Evolutionary conservation across 2,888 invertebrate species (phyloP), one percentile per base, ranked within the genome.

Genomic region (Trissolcus japonicus): DNA sequence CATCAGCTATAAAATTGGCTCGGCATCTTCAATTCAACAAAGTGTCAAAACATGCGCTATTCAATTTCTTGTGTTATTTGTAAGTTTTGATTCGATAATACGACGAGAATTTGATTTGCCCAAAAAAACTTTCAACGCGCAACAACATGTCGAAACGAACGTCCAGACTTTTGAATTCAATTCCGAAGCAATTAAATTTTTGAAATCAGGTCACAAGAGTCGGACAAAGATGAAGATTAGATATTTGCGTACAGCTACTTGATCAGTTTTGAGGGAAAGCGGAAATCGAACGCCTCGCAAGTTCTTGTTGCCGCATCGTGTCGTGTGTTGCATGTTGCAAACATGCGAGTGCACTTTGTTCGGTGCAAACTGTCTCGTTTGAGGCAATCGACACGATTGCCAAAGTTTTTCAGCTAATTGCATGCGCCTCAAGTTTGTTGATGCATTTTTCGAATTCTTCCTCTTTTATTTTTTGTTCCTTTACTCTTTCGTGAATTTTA

Each of bases 381-480:
- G 16, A 51, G 43, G 51, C 69, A 76, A 78, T 79, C 61, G 63
- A 76, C 73, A 67, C 61, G 73, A 48, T 60, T 78, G 61, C 40
- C 66, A 81, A 80, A 80, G 75, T 82, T 82, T 80, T 67, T 74
- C 53, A 53, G 59, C 78, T 67, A 79, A 81, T 81, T 80, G 66
- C 51, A 25, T 60, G 55, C 63, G 61, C 68, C 72, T 72, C 53
- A 48, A 76, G 61, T 53, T 75, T 50, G 14, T 62, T 50, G 16
- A 46, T 46, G 46, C 16, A 46, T 51, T 51, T 16, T 19, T 17
- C 16, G 17, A 17, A 51, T 17, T 51, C 51, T 51, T 17, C 16
- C 46, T 46, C 14, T 14, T 46, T 14, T 43, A 4, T 43, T 46
- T 46, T 46, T 46, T 3, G n/a, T 46, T 16, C 16, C 14, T 46